Evolutionary conservation across 1,140 invertebrate species (phyloP).

Genomic region (Orchestia grillus): DNA sequence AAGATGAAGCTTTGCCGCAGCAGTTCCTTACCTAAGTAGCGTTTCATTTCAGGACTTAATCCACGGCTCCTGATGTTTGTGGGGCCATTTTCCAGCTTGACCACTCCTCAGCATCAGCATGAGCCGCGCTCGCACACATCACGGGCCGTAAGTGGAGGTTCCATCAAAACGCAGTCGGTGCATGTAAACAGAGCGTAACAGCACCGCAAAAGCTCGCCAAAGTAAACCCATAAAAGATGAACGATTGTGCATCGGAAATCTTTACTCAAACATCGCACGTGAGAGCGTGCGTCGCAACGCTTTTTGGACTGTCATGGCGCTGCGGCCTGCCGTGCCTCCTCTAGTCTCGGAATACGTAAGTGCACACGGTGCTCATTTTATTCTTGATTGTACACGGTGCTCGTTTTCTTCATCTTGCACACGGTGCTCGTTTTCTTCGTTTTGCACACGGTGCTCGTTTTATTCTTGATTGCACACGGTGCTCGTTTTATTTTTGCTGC

Average conservation of each 20-base stretch:
- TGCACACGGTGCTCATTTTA: no score
- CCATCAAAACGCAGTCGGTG: neutral
- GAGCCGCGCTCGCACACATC: neutral
- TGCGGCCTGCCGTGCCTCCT: neutral
- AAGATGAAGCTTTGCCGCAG: neutral
- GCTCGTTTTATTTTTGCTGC: no score
- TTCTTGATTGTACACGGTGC: no score
- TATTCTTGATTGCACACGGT: no score
- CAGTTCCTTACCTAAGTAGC: neutral
- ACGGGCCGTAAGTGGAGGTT: neutral
- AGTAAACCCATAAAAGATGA: slow-evolving; percentile 49
- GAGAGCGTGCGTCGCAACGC: neutral
- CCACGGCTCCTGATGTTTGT: neutral
- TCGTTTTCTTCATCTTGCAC: no score
- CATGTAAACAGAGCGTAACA: neutral
- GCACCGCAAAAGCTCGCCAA: neutral
- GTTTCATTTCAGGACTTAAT: neutral
- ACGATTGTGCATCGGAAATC: slow-evolving; percentile 50
- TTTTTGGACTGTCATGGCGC: neutral
- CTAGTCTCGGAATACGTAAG: no score
- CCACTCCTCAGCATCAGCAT: neutral
- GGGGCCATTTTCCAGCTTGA: neutral
- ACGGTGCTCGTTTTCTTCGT: no score
- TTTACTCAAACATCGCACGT: slow-evolving; percentile 40
- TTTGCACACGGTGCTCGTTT: no score